Evolutionary conservation across 2,888 invertebrate species (phyloP), one percentile per base, ranked within the genome.

Genomic region (Drosophila robusta): DNA sequence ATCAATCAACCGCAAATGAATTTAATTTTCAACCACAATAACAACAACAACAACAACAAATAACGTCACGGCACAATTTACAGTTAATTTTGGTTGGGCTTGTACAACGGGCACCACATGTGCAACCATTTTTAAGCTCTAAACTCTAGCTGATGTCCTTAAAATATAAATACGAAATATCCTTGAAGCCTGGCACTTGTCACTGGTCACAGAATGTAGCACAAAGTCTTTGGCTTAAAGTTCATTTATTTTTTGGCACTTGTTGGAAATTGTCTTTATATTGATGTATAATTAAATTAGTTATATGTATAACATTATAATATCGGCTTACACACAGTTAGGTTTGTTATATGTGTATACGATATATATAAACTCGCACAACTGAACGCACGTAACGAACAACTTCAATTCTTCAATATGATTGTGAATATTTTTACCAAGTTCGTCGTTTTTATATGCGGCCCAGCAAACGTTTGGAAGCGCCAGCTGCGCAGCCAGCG

Each of bases 341-440:
- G 38, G 26, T 62, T 26, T 57, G 18, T n/a, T 49, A 18, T 46
- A 50, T 38, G 36, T 29, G 9, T 60, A 46, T 58, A 50, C 32
- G 34, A 38, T 36, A 18, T 22, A 14, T 47, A 47, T 47, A 42
- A 39, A 62, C 62, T 71, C 62, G 67, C 52, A 56, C 63, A 65
- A 56, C 61, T 67, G 70, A 71, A 75, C 86, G 76, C 82, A 66
- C 87, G 84, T 75, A 57, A 80, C 87, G 87, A 57, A 74, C 76
- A 66, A 38, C 70, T 71, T 62, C 60, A 60, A 67, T 70, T 81
- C 86, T 88, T 83, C 76, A 73, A 83, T 86, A 86, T 88, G 84
- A 83, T 86, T 86, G 88, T 87, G 84, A 84, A 81, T 80, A 89
- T 81, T 87, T 80, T 88, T 71, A 74, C 71, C 67, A 80, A 78